Percentiles rank a stretch among this genome's conserved stretches.
These are phyloP conservation scores for Miniopterus natalensis DNA, from an alignment of 2,113 vertebrate genomes.

Conservation along the genomic window DNA sequence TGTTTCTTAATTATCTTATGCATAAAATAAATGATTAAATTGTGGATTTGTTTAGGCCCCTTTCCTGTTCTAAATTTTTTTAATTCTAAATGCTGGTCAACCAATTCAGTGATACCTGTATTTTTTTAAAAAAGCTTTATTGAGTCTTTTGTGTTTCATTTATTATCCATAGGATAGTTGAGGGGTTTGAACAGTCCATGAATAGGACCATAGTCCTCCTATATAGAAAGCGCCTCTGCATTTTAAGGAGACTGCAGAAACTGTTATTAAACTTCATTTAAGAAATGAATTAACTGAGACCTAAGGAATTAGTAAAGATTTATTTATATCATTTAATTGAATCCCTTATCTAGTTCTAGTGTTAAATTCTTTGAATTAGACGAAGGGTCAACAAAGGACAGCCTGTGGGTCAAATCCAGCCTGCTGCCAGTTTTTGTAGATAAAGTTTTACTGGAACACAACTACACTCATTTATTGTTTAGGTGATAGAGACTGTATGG, in stretches of 20 bases:
- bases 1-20: slow-evolving; percentile 19
- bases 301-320: background rate
- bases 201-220: background rate
- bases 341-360: background rate
- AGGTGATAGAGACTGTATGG: background rate
- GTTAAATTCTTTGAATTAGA: slow-evolving; percentile 45
- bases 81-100: slow-evolving; percentile 42
- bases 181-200: background rate
- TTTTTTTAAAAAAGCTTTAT: background rate
- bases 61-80: background rate
- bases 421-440: background rate
- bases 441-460: background rate
- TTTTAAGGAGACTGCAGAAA: slow-evolving; percentile 50
- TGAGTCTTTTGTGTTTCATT: background rate
- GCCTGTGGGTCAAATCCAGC: background rate
- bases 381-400: background rate
- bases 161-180: background rate
- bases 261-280: slow-evolving; percentile 13
- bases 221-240: background rate
- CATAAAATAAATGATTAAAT: slow-evolving; percentile 31
- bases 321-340: background rate
- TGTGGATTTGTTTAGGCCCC: background rate
- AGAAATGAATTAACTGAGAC: slow-evolving; percentile 9
- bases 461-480: background rate
- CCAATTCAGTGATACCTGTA: background rate